phyloP scores from a whole-genome alignment of 2,113 vertebrate species.

The Sylvietta virens region DNA sequence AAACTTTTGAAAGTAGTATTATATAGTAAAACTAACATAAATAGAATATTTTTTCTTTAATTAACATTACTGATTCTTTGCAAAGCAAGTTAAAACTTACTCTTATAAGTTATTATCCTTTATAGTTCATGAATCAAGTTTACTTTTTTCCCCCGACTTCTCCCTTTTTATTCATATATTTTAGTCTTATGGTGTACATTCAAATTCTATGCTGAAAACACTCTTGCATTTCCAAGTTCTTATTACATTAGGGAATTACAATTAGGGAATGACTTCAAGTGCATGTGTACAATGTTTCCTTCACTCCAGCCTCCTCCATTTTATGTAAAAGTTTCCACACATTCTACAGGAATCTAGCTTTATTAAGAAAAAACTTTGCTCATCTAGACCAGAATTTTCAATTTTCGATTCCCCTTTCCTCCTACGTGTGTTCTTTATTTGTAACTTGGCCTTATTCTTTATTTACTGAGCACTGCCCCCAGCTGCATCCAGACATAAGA shows the following conservation, averaged over 20 bases:
- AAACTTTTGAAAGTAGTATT: not conserved
- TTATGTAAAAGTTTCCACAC: not conserved
- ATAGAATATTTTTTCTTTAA: not conserved
- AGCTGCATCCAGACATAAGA: not conserved
- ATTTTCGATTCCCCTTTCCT: not conserved
- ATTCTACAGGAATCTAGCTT: not conserved
- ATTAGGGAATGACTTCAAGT: not conserved
- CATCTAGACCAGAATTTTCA: not conserved
- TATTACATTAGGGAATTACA: not conserved
- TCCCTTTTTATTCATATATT: not conserved
- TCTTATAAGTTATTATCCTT: not conserved
- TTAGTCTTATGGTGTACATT: not conserved
- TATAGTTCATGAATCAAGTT: not conserved
- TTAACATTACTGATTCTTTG: not conserved
- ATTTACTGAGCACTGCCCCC: not conserved
- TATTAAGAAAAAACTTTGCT: not conserved
- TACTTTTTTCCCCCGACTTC: not conserved
- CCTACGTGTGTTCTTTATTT: not conserved
- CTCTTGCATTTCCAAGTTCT: not conserved
- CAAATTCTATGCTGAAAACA: not conserved
- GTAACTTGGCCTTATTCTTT: slow-evolving; percentile 8
- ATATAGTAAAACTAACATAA: not conserved
- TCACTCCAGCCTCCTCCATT: not conserved
- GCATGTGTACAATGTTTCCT: not conserved
- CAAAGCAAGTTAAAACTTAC: not conserved